Evolutionary conservation across 1,140 invertebrate genomes (phyloP).

Genomic region (Papilio glaucus): DNA sequence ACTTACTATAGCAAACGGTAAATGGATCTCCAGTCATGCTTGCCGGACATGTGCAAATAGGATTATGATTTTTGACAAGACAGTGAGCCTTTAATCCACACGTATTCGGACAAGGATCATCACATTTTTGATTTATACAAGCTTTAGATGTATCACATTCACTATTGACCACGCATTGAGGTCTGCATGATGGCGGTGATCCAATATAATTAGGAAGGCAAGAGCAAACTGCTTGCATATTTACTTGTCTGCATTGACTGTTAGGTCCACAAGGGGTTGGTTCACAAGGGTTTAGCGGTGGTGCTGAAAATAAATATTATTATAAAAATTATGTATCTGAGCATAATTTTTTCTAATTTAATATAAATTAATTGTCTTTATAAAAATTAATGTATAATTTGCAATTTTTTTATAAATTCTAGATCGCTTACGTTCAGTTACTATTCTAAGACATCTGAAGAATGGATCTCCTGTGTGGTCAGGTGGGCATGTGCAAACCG

Average conservation of each 20-base stretch:
- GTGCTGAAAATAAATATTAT: constrained; percentile 74
- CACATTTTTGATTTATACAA: constrained; percentile 91
- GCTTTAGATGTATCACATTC: constrained; percentile 88
- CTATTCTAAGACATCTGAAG: constrained; percentile 88
- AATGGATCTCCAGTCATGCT: constrained; percentile 91
- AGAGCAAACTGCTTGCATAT: constrained; percentile 89
- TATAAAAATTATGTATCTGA: constrained; percentile 11
- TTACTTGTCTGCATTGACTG: constrained; percentile 88
- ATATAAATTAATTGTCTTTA: too few relatives aligned
- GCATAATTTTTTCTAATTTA: constrained; percentile 20
- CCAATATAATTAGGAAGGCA: constrained; percentile 89
- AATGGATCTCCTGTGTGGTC: constrained; percentile 92
- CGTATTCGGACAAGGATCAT: constrained; percentile 90
- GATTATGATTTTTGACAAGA: constrained; percentile 87
- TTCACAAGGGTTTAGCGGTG: constrained; percentile 87
- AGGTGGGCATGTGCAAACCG: constrained; percentile 89
- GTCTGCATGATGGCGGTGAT: constrained; percentile 88
- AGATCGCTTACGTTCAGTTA: constrained; percentile 80
- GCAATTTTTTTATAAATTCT: constrained; percentile 15
- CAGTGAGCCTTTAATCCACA: constrained; percentile 90
- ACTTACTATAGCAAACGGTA: constrained; percentile 80
- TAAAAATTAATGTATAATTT: too few relatives aligned
- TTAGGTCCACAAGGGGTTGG: constrained; percentile 91
- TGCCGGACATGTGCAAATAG: constrained; percentile 88
- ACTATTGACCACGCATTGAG: constrained; percentile 90